Evolutionary conservation across 2,797 vertebrate genomes (phyloP).

Genomic region (Merluccius polli): DNA sequence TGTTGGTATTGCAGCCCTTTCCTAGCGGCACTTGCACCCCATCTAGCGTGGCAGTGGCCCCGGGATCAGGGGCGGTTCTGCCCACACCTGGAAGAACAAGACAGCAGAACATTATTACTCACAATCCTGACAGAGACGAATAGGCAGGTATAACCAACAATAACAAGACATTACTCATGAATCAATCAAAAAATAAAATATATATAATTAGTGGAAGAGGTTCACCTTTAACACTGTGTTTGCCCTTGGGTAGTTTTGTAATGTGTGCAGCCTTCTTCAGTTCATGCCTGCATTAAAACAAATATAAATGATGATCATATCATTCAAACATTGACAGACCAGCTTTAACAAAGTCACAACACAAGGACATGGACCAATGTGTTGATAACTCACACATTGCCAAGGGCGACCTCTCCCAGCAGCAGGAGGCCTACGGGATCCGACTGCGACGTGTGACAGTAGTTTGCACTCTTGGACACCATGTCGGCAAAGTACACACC

Average conservation of each 20-base stretch:
- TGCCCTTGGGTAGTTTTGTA: slow-evolving; percentile 94
- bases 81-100: slow-evolving; percentile 80
- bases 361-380: neutral
- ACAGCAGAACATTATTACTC: neutral
- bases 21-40: slow-evolving; percentile 93
- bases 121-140: neutral
- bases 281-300: slow-evolving; percentile 79
- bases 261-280: slow-evolving; percentile 94
- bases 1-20: slow-evolving; percentile 82
- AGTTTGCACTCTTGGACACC: slow-evolving; percentile 99
- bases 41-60: slow-evolving; percentile 76
- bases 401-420: slow-evolving; percentile 93
- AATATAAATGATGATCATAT: neutral
- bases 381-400: slow-evolving; percentile 86
- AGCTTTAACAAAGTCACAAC: neutral
- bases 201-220: neutral
- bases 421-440: slow-evolving; percentile 89
- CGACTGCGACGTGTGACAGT: slow-evolving; percentile 94
- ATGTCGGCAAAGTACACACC: slow-evolving; percentile 99
- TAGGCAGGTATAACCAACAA: neutral
- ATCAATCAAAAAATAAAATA: neutral
- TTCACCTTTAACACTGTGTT: slow-evolving; percentile 97
- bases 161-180: neutral
- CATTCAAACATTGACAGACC: neutral
- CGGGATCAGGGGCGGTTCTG: slow-evolving; percentile 89